These are phyloP conservation scores for Rattus rattus DNA, from an alignment of 2,113 vertebrate genomes.

Conservation along the genomic window DNA sequence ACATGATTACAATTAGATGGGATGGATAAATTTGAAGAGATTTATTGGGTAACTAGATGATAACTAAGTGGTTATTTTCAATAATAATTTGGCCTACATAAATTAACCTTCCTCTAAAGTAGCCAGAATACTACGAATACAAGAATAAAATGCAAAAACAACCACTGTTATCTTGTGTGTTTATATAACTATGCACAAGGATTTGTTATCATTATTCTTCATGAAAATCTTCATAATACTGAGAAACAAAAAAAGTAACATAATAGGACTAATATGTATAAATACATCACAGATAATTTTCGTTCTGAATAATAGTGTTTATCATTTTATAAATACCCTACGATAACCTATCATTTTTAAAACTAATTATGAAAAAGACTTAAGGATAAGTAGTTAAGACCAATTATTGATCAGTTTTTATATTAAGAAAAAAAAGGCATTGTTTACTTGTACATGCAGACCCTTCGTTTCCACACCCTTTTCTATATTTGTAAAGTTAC, in stretches of 20 bases:
- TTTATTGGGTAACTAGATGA: background rate
- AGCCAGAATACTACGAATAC: background rate
- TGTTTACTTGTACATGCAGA: background rate
- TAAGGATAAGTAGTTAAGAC: background rate
- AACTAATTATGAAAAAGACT: slow-evolving; percentile 30
- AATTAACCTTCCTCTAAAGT: slow-evolving; percentile 23
- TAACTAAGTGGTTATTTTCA: background rate
- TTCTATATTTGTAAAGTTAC: slow-evolving; percentile 19
- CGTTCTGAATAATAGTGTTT: background rate
- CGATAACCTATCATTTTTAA: background rate
- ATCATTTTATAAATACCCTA: background rate
- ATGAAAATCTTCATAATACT: background rate
- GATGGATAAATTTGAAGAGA: background rate
- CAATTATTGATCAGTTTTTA: background rate
- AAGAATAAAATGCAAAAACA: slow-evolving; percentile 41
- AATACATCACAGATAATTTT: slow-evolving; percentile 39
- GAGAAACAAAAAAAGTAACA: slow-evolving; percentile 25
- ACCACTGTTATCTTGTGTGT: background rate
- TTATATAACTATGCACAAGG: slow-evolving; percentile 32
- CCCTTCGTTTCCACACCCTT: background rate
- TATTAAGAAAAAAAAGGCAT: background rate
- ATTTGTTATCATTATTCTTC: slow-evolving; percentile 14
- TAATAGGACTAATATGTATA: background rate
- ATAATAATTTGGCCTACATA: background rate
- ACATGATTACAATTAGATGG: background rate